Conservation (phyloP, 2,797 vertebrate genomes). For the Esox masquinongy region DNA sequence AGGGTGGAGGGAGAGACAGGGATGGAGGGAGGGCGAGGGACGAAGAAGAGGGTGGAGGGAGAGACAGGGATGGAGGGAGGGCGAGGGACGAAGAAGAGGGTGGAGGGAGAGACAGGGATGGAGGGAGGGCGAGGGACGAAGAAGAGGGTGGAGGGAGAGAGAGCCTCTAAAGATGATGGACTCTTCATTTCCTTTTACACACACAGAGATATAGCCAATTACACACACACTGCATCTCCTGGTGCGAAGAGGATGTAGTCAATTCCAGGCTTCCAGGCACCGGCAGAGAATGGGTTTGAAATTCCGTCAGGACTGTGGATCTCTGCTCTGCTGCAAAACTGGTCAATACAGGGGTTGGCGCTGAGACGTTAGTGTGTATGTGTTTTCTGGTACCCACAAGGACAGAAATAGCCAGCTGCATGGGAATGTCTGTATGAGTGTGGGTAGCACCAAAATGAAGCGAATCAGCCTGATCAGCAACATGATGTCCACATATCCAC, state of each 20-base stretch:
- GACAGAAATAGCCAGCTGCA: not conserved
- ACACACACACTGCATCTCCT: slow-evolving; percentile 11
- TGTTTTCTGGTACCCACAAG: not conserved
- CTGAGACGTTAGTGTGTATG: not conserved
- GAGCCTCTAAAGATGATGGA: slow-evolving; percentile 31
- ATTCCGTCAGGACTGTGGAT: slow-evolving; percentile 11
- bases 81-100: not conserved
- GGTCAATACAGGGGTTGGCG: slow-evolving; percentile 7
- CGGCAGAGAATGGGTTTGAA: slow-evolving; percentile 25
- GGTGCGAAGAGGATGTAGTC: slow-evolving; percentile 10
- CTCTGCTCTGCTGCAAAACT: slow-evolving; percentile 5
- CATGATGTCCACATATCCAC: not conserved
- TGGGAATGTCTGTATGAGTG: not conserved
- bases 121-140: not conserved
- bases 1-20: slow-evolving; percentile 21
- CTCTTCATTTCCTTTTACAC: slow-evolving; percentile 16
- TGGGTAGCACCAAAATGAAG: not conserved
- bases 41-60: not conserved
- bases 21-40: not conserved
- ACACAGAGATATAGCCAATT: slow-evolving; percentile 20
- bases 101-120: slow-evolving; percentile 1
- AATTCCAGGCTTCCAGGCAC: slow-evolving; percentile 15
- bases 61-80: not conserved
- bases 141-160: not conserved
- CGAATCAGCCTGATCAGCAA: not conserved